Evolutionary conservation across 2,113 vertebrate species (phyloP), one percentile per base, ranked within the genome.

Genomic region (Thryonomys swinderianus): DNA sequence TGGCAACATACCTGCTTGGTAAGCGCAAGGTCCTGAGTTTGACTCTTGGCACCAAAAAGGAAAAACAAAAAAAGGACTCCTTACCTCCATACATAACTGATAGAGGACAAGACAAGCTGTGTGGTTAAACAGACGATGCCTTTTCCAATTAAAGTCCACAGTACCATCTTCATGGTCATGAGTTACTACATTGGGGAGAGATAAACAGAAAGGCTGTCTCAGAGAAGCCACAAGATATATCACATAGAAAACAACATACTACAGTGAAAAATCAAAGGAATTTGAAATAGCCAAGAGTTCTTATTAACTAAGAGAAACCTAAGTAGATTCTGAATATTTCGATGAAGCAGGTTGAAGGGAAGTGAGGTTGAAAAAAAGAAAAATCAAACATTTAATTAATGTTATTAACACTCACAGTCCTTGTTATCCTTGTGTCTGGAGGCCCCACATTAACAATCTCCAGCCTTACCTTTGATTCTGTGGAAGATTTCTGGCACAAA

Each of bases 41-140:
- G 10, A 51, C n/a, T n/a, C n/a, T n/a, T n/a, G n/a, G n/a, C n/a
- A n/a, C n/a, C n/a, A 51, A 51, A 51, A 51, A 51, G 6, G 6
- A 51, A 10, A 51, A 51, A 51, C 48, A 51, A 51, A 51, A 84
- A 4, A 64, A 78, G 48, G 67, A 48, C 66, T 64, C 92, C 98
- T 69, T 97, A 99, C 99, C 99, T 99, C 99, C 99, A 99, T 99
- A 93, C 99, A 99, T 93, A 99, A 99, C 91, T 99, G 99, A 97
- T 99, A 99, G 67, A 99, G 99, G 85, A 99, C 99, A 69, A 99
- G 98, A 97, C 99, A 99, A 0, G 99, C 99, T 0, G 99, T 99
- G 98, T 99, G 99, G 95, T 98, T 99, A 82, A 99, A 99, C 86
- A 99, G 99, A 27, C 99, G 98, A 97, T 99, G 98, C 98, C 99